Base-by-base conservation (phyloP, 1,140 invertebrate species). In the Adoxophyes honmai region DNA sequence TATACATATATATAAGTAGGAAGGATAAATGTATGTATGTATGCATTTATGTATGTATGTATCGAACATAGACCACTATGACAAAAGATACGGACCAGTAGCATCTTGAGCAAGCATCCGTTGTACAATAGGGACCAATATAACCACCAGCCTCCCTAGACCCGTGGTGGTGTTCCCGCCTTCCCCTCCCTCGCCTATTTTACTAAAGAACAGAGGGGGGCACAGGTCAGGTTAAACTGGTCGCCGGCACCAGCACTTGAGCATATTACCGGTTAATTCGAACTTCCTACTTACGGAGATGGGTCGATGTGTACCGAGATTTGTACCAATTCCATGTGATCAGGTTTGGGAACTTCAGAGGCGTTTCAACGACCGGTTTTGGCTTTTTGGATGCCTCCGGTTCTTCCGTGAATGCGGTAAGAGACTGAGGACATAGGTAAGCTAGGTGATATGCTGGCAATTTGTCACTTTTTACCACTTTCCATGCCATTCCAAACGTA, bases 221-320 rank as follows among this genome's bases (percentile, higher is more conserved):
- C 42, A 60, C 52, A 56, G 78, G 63, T 71, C 78, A 67, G 36
- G 34, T 36, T 69, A 53, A 9, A 59, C n/a, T 62, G 70, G 77
- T 60, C 57, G 64, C 38, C 55, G 54, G 66, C 73, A 76, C 76
- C 66, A 70, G 75, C 78, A 81, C 79, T 85, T 85, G 81, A 85
- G 81, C 79, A 69, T 72, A 85, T 85, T 85, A 85, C 60, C 67
- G 60, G 70, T 71, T 85, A 85, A 85, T 85, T 71, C 79, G 79
- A 68, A 85, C 81, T 85, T 85, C 81, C 81, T 85, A 82, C 79
- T 85, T 85, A 85, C 68, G 68, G 74, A 66, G 21, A 2, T 28
- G 21, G 21, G 6, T 2, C 21, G 2, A 28, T 67, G 66, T 60
- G 71, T 68, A 71, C 79, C 60, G 79, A 81, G 81, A 85, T 83